Evolutionary conservation across 2,797 vertebrate species (phyloP).

Genomic region (Trachops cirrhosus): DNA sequence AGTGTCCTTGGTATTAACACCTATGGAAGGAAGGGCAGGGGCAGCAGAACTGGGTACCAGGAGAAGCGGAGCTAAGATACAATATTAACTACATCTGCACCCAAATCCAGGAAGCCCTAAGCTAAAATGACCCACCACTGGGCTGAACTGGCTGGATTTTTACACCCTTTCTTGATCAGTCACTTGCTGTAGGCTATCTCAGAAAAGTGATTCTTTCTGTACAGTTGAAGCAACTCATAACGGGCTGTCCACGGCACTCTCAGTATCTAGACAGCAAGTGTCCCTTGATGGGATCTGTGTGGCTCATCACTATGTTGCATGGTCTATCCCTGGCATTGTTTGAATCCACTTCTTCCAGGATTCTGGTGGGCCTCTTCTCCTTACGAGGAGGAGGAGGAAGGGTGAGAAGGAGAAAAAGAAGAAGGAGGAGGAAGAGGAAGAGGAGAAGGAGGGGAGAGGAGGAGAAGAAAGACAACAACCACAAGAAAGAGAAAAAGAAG

Average conservation of each 20-base stretch:
- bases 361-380: neutral
- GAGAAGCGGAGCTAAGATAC: neutral
- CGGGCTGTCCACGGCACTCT: neutral
- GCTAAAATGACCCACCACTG: neutral
- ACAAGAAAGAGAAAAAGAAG: neutral
- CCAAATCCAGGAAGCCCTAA: neutral
- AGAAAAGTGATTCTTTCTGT: neutral
- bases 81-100: neutral
- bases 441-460: too few relatives aligned
- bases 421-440: neutral
- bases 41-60: neutral
- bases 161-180: neutral
- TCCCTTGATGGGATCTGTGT: neutral
- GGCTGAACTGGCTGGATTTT: neutral
- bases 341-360: neutral
- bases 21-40: neutral
- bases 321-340: neutral
- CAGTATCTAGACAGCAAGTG: fast-evolving
- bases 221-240: neutral
- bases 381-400: neutral
- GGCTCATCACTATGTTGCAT: neutral
- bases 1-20: neutral
- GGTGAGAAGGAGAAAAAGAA: fast-evolving
- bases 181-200: neutral
- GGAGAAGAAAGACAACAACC: too few relatives aligned